These are phyloP conservation scores for Ictidomys tridecemlineatus DNA, from an alignment of 2,113 vertebrate genomes.

Conservation along the genomic window DNA sequence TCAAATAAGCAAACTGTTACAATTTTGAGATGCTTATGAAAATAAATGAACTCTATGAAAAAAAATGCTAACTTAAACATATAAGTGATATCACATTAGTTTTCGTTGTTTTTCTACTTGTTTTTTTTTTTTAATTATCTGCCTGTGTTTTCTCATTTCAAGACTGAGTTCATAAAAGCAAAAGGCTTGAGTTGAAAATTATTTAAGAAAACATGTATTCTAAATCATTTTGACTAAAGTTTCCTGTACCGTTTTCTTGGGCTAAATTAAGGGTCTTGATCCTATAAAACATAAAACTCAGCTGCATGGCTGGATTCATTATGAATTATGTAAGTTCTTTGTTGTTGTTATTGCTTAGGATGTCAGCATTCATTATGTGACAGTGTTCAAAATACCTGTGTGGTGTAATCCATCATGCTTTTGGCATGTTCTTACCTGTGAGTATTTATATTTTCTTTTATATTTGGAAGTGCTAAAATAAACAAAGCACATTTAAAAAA, in stretches of 20 bases:
- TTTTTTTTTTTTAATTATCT: background rate
- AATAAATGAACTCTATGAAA: background rate
- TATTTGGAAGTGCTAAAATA: constrained; percentile 42
- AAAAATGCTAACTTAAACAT: background rate
- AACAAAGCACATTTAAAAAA: background rate
- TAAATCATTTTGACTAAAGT: background rate
- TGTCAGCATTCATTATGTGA: background rate
- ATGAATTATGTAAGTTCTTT: background rate
- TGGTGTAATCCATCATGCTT: background rate
- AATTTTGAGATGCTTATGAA: background rate
- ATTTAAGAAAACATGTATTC: background rate
- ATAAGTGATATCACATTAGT: background rate
- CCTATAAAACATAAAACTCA: background rate
- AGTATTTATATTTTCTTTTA: background rate
- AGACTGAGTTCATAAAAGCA: background rate
- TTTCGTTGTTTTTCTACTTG: background rate
- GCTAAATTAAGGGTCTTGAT: background rate
- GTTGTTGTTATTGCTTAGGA: background rate
- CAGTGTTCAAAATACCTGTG: background rate
- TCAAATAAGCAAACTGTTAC: background rate
- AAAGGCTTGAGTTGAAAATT: background rate
- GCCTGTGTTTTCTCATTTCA: background rate
- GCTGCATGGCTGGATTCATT: background rate
- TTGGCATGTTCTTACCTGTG: background rate
- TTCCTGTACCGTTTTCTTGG: background rate